These are phyloP conservation scores for Galago senegalensis DNA, from an alignment of 2,797 vertebrate species.

Conservation along the genomic window DNA sequence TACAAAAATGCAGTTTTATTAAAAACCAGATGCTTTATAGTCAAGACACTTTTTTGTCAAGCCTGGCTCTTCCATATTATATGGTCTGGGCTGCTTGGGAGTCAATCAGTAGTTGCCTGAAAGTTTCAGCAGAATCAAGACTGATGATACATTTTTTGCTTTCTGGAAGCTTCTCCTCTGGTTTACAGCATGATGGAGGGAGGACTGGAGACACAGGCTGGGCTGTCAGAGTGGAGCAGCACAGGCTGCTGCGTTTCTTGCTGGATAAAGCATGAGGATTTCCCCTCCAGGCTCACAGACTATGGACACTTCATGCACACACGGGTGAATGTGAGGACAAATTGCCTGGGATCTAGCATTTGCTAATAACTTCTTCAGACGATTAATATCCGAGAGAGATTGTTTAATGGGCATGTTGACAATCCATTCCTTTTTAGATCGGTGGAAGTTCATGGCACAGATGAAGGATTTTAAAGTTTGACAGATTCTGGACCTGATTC, in stretches of 20 bases:
- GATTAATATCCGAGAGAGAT: conserved; percentile 52
- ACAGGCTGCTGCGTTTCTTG: background rate
- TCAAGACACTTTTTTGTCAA: conserved; percentile 1
- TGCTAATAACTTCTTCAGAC: conserved; percentile 55
- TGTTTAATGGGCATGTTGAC: background rate
- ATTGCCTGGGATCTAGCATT: conserved; percentile 36
- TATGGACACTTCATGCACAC: conserved; percentile 3
- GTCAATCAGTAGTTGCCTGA: background rate
- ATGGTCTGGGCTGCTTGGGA: background rate
- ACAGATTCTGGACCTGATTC: conserved; percentile 28
- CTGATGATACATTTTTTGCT: background rate
- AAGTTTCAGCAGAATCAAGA: conserved; percentile 18
- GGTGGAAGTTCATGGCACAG: background rate
- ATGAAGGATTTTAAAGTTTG: conserved; percentile 52
- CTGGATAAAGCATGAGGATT: conserved; percentile 9
- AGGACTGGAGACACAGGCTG: background rate
- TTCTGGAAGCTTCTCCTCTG: background rate
- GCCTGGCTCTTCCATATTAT: background rate
- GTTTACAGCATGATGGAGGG: background rate
- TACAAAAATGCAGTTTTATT: conserved; percentile 60
- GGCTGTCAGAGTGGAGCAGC: background rate
- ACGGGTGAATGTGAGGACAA: background rate
- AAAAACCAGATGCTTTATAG: conserved; percentile 62
- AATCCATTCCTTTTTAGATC: conserved; percentile 18
- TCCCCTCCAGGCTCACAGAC: background rate